Evolutionary conservation across 2,113 vertebrate species (phyloP).

Genomic region (Prochilodus magdalenae): DNA sequence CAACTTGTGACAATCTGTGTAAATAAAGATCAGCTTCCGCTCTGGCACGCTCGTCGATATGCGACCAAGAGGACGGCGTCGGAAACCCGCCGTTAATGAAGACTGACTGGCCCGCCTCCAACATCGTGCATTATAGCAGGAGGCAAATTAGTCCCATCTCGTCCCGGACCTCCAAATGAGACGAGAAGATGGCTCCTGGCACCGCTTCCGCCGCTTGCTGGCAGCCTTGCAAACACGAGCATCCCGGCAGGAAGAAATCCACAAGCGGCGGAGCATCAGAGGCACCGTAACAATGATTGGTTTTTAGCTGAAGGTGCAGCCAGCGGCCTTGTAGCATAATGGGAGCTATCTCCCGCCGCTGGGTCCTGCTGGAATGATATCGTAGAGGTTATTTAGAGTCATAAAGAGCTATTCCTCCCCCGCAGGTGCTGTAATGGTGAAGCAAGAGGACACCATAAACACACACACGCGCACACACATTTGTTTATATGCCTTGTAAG

Average conservation of each 20-base stretch:
- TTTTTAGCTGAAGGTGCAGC: not conserved
- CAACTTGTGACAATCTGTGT: conserved; percentile 13
- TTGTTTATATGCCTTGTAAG: not conserved
- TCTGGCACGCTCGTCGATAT: conserved; percentile 6
- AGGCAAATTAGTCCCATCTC: conserved; percentile 20
- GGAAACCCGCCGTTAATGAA: conserved; percentile 18
- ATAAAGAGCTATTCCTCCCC: conserved; percentile 2
- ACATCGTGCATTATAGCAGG: not conserved
- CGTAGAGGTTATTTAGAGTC: not conserved
- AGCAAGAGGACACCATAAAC: not conserved
- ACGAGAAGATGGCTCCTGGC: not conserved
- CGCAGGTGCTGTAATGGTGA: not conserved
- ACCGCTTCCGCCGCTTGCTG: not conserved
- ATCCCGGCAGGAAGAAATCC: not conserved
- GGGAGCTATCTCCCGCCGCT: not conserved
- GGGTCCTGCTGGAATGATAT: not conserved
- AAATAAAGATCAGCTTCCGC: conserved; percentile 19
- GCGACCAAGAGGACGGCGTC: not conserved
- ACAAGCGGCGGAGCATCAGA: not conserved
- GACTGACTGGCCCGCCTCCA: not conserved
- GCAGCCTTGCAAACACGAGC: not conserved
- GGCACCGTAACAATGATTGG: not conserved
- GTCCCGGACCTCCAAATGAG: conserved; percentile 1
- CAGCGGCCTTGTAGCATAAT: not conserved
- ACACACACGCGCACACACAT: conserved; percentile 16